A percentile compares a stretch with the other conserved stretches of the same genome.
Conservation (phyloP, 1,140 invertebrate species). For the Habropoda laboriosa region DNA sequence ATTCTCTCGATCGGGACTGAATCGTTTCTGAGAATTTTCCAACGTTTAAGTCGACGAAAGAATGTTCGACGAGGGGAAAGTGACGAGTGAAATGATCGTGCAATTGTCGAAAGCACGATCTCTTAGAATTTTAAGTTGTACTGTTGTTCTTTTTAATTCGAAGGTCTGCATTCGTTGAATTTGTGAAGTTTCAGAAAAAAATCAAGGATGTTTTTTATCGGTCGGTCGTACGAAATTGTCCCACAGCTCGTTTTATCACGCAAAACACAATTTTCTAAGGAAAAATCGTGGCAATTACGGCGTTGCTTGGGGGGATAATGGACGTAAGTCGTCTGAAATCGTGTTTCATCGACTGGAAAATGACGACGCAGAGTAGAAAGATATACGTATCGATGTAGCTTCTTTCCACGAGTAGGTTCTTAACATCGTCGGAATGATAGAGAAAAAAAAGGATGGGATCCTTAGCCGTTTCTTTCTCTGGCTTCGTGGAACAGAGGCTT, state of each 20-base stretch:
- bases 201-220: neutral
- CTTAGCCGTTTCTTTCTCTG: neutral
- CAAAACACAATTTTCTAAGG: neutral
- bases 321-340: conserved; percentile 17
- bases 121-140: too few species aligned
- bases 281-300: neutral
- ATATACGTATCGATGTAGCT: neutral
- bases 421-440: neutral
- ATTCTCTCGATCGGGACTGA: neutral
- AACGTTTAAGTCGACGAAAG: neutral
- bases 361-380: neutral
- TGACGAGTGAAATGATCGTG: neutral
- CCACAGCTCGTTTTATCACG: neutral
- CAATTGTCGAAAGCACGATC: too few species aligned
- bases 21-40: neutral
- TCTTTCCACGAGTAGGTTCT: neutral
- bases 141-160: too few species aligned
- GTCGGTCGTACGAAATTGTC: neutral
- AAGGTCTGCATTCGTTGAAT: too few species aligned
- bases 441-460: neutral
- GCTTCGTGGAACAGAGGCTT: neutral
- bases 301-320: neutral
- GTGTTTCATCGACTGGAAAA: conserved; percentile 9
- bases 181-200: neutral
- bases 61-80: neutral